Percentiles rank a stretch among this genome's conserved stretches.
Evolutionary conservation across 2,113 vertebrate genomes (phyloP).

Genomic region (Gracilinanus agilis): DNA sequence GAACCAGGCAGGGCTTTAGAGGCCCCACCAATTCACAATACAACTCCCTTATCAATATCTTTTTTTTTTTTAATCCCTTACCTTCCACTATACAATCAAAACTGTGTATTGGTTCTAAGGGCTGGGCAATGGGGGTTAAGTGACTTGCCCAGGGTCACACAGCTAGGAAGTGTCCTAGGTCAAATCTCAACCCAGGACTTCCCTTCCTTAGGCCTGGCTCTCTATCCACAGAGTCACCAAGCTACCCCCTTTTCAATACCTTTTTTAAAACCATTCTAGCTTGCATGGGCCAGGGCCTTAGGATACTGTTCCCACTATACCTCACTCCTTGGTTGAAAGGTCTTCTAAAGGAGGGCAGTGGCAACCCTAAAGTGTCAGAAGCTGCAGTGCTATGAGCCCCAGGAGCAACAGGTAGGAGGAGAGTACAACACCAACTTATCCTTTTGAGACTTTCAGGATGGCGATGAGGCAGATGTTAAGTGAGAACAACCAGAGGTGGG

Average conservation of each 20-base stretch:
- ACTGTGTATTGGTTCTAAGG: too few species aligned
- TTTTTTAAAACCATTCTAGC: neutral
- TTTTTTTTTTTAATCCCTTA: too few species aligned
- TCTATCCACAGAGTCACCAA: too few species aligned
- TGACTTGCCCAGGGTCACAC: too few species aligned
- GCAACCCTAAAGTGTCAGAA: neutral
- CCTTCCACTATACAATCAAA: too few species aligned
- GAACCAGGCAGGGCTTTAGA: too few species aligned
- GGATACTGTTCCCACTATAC: neutral
- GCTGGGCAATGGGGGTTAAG: too few species aligned
- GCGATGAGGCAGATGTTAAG: neutral
- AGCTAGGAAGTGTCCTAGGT: too few species aligned
- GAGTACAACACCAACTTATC: neutral
- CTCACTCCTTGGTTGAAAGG: neutral
- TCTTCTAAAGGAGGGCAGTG: neutral
- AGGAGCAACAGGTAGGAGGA: neutral
- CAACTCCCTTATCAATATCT: too few species aligned
- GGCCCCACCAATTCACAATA: too few species aligned
- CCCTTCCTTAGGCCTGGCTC: too few species aligned
- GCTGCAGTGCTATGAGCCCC: neutral
- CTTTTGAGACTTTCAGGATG: neutral
- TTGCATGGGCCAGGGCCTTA: neutral
- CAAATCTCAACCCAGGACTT: too few species aligned
- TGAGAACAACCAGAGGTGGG: neutral
- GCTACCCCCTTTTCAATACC: neutral